Evolutionary conservation across 2,888 invertebrate species (phyloP), one percentile per base, ranked within the genome.

Genomic region (Choristoneura rosaceana): DNA sequence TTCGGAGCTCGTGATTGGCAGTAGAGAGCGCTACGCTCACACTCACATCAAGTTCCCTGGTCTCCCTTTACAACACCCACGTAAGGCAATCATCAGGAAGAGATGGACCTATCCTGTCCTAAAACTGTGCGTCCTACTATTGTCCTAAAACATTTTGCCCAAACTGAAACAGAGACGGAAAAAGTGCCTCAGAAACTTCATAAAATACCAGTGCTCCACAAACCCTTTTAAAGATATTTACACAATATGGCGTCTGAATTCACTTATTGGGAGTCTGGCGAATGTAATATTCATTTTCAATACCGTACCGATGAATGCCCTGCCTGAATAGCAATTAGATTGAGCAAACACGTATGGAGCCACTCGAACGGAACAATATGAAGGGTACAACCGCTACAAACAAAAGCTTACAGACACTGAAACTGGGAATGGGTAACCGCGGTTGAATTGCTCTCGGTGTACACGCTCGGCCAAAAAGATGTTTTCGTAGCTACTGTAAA

Each of bases 291-390:
- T 73, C 73, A 73, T 73, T 73, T 73, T 73, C 73, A 73, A 73
- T 73, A 69, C 73, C 73, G 84, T 88, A 84, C 88, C 86, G 83
- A 87, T 88, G 92, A 89, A 88, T 91, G 85, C 87, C 81, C 84
- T 87, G 90, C 87, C 88, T 90, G 90, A 90, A 88, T 91, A 90
- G 91, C 93, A 92, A 93, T 93, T 93, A 93, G 90, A 92, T 91
- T 90, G 90, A 87, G 87, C 92, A 93, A 93, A 93, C 91, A 91
- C 82, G 87, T 76, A 80, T 82, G 85, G 84, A 87, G 84, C 88
- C 91, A 88, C 88, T 90, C 91, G 84, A 79, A 82, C 82, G 88
- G 87, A 91, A 93, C 91, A 91, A 92, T 92, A 91, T 88, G 89
- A 86, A 90, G 88, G 90, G 90, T 90, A 88, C 85, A 85, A 82